These are phyloP conservation scores for Ctenodactylus gundi DNA, from an alignment of 2,113 vertebrate species.

Conservation along the genomic window DNA sequence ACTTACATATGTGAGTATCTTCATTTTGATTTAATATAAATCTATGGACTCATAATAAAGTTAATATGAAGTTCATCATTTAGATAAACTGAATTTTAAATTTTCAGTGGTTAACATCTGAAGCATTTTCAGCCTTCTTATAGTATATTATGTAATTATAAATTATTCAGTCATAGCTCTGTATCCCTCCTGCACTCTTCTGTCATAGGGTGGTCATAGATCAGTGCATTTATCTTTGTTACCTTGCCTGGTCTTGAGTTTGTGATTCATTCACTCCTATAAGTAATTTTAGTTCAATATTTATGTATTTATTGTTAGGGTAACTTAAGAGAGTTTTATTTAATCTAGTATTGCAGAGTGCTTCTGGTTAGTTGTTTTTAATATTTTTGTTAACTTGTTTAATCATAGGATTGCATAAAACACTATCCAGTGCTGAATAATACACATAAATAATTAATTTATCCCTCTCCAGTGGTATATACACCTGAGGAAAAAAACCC, in stretches of 20 bases:
- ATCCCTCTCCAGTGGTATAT: background rate
- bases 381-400: slow-evolving; percentile 32
- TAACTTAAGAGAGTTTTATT: slow-evolving; percentile 6
- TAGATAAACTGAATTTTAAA: background rate
- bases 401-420: background rate
- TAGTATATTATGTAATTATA: background rate
- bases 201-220: background rate
- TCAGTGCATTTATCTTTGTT: background rate
- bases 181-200: background rate
- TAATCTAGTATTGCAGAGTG: background rate
- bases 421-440: background rate
- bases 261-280: background rate
- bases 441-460: background rate
- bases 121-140: background rate
- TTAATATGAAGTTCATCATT: slow-evolving; percentile 34
- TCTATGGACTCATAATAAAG: background rate
- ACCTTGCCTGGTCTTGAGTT: background rate
- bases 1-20: slow-evolving; percentile 4
- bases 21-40: slow-evolving; percentile 40
- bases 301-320: slow-evolving; percentile 33
- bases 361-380: background rate
- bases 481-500: background rate
- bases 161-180: background rate
- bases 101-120: background rate
- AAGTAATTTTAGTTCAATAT: slow-evolving; percentile 41